Conservation (phyloP, 2,797 vertebrate species). For the Tenualosa ilisha region DNA sequence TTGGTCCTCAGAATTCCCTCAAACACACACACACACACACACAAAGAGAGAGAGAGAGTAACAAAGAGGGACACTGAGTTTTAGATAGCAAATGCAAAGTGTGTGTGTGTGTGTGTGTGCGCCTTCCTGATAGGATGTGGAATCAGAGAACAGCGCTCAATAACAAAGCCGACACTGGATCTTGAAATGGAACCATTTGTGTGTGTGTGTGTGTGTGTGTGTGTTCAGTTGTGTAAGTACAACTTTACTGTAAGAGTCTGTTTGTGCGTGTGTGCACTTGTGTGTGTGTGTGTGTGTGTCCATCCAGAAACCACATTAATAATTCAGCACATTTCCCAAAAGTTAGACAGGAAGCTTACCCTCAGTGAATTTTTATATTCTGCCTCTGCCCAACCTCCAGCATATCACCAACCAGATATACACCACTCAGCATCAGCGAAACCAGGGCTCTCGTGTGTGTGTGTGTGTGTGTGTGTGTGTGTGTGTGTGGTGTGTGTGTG, state of each 20-base stretch:
- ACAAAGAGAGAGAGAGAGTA: too few species aligned
- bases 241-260: too few species aligned
- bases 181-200: neutral
- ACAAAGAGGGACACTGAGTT: too few species aligned
- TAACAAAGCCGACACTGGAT: constrained; percentile 1
- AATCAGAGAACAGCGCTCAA: neutral
- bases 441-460: neutral
- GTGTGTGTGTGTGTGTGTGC: neutral
- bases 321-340: constrained; percentile 11
- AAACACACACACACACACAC: too few species aligned
- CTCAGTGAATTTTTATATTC: neutral
- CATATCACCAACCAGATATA: neutral
- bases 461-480: too few species aligned
- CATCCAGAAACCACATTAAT: neutral
- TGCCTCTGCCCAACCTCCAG: neutral
- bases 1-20: too few species aligned
- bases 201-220: neutral
- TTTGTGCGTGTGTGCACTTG: neutral
- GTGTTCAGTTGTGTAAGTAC: neutral
- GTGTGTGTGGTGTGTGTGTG: too few species aligned
- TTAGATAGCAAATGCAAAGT: too few species aligned
- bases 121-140: neutral
- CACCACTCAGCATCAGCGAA: neutral
- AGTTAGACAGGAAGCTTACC: neutral
- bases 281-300: constrained; percentile 13